Conservation (phyloP, 2,888 invertebrate genomes). For the Trisateles emortualis region DNA sequence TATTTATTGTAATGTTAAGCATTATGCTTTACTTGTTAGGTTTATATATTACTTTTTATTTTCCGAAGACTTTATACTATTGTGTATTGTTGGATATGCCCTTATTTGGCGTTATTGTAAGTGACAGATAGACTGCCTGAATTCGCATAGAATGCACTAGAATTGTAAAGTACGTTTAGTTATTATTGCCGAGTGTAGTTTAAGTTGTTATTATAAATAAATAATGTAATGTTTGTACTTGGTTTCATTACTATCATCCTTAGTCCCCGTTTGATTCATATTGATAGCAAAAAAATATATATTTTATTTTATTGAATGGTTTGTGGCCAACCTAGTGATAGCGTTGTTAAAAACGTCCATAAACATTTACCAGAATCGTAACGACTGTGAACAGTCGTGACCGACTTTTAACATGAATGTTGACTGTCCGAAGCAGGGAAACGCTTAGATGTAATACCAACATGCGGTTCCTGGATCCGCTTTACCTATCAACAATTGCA, state of each 20-base stretch:
- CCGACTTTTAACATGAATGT: too few species aligned
- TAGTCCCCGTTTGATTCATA: background rate
- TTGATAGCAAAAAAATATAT: too few species aligned
- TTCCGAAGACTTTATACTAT: background rate
- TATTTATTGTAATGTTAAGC: too few species aligned
- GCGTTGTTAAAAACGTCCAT: too few species aligned
- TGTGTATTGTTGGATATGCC: slow-evolving; percentile 12
- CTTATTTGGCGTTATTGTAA: slow-evolving; percentile 4
- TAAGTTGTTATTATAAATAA: slow-evolving; percentile 46
- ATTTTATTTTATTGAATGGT: too few species aligned
- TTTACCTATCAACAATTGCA: too few species aligned
- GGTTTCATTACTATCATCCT: slow-evolving; percentile 43
- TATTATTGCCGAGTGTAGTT: slow-evolving; percentile 13
- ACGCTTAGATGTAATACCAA: too few species aligned
- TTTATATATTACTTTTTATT: background rate
- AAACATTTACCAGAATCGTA: too few species aligned
- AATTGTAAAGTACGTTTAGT: slow-evolving; percentile 42
- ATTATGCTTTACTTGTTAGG: background rate
- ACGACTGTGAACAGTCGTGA: too few species aligned
- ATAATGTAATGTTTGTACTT: slow-evolving; percentile 33
- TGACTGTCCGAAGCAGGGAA: too few species aligned
- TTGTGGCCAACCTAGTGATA: too few species aligned
- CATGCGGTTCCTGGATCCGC: too few species aligned
- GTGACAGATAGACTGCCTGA: slow-evolving; percentile 41
- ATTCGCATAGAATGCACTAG: slow-evolving; percentile 49